Base-by-base conservation (phyloP, 2,888 invertebrate genomes). In the Linnaemya vulpina region DNA sequence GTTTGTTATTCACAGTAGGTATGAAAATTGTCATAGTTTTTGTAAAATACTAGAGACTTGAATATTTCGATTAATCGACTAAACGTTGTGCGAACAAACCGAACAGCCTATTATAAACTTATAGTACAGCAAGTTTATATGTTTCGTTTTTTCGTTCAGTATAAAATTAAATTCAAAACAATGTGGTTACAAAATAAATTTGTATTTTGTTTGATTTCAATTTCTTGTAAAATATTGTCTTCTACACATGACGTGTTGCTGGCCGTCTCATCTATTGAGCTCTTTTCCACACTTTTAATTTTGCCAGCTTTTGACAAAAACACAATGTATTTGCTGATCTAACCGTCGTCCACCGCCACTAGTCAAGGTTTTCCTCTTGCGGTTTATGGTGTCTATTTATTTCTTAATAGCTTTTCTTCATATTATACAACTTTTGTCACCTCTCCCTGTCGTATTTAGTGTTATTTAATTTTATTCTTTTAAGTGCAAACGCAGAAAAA, bases 381-480 rank as follows among this genome's bases (percentile, higher is more conserved):
- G 58, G 35, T 62, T 46, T 63, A 55, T 40, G 35, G 10, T 43
- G 9, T 77, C 13, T 38, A 38, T 62, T 53, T 20, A 40, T 51
- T 67, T 25, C 3, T 46, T 46, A 5, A 13, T 65, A n/a, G 30
- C 5, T 80, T 60, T 5, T 11, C 35, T 70, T 70, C 10, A 49
- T 71, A 46, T 82, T 76, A 71, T 68, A 80, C 67, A 80, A 70
- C 77, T 38, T 67, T 82, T 76, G 53, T 63, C 75, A 65, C 40
- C 67, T 35, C 40, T 46, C 25, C 38, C 2, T 49, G 20, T 30
- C 11, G 43, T 35, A 40, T 75, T 68, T 68, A 49, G 38, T 80
- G 43, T 58, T 83, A 83, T 67, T 73, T 60, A 60, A 83, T 67
- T 77, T 51, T 60, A 73, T 73, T 83, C 65, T 80, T 80, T 67